phyloP scores from a whole-genome alignment of 37 sponge, comb jelly and placozoan species.

The Beroe ovata region DNA sequence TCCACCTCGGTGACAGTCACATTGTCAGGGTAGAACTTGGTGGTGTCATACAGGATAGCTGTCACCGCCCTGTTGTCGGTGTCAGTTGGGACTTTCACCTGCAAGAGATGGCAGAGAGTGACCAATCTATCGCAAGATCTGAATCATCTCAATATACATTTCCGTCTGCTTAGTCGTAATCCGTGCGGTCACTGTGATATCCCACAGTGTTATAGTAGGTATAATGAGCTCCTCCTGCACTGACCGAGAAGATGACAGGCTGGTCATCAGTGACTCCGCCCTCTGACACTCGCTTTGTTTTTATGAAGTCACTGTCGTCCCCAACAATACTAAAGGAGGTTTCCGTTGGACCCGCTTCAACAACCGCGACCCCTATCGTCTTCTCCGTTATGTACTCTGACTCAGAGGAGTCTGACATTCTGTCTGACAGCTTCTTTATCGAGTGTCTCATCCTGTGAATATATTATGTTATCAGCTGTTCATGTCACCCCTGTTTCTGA shows the following conservation, averaged over 20 bases:
- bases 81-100: slow-evolving; percentile 30
- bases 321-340: not conserved
- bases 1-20: not conserved
- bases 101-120: no score
- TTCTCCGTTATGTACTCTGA: not conserved
- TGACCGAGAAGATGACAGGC: not conserved
- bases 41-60: slow-evolving; percentile 45
- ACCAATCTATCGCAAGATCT: no score
- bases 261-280: not conserved
- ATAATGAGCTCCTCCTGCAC: no score
- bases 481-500: no score
- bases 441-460: slow-evolving; percentile 26
- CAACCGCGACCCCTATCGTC: slow-evolving; percentile 11
- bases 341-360: not conserved
- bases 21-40: slow-evolving; percentile 52
- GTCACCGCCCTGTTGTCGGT: not conserved
- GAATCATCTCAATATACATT: no score
- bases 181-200: no score
- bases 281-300: not conserved
- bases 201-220: no score
- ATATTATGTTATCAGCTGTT: no score
- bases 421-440: slow-evolving; percentile 5
- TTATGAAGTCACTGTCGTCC: not conserved
- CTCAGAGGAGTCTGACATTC: not conserved
- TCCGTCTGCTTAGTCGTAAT: no score